Percentiles rank a stretch among this genome's conserved stretches.
Conservation (phyloP, 2,888 invertebrate genomes). For the Phrixothrix hirtus region DNA sequence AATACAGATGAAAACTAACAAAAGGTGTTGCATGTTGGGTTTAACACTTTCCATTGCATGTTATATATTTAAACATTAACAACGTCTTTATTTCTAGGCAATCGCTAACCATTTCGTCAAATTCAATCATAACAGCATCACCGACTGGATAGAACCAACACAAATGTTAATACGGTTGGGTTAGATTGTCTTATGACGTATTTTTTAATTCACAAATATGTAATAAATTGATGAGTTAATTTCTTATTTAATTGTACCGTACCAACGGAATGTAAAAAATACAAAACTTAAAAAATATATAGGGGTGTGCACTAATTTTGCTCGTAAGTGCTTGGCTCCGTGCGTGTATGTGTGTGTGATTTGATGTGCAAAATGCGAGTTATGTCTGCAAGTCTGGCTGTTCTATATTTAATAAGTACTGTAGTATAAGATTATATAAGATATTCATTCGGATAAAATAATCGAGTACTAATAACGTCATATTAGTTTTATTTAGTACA, state of each 20-base stretch:
- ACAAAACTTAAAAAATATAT: slow-evolving; percentile 32
- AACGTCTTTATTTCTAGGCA: slow-evolving; percentile 51
- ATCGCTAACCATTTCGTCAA: slow-evolving; percentile 50
- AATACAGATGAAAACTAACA: slow-evolving; percentile 37
- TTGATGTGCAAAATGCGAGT: slow-evolving; percentile 37
- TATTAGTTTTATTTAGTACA: slow-evolving; percentile 22
- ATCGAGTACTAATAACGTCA: slow-evolving; percentile 32
- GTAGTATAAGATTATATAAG: slow-evolving; percentile 37
- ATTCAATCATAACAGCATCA: slow-evolving; percentile 42
- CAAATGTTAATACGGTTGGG: slow-evolving; percentile 28
- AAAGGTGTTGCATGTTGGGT: slow-evolving; percentile 35
- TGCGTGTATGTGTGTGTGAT: slow-evolving; percentile 31
- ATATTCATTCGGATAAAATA: slow-evolving; percentile 36
- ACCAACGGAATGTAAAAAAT: slow-evolving; percentile 29
- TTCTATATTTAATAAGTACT: slow-evolving; percentile 48
- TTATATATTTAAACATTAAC: slow-evolving; percentile 29
- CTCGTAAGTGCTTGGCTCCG: slow-evolving; percentile 35
- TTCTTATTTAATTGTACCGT: slow-evolving; percentile 30
- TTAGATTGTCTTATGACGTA: slow-evolving; percentile 31
- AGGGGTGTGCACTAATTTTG: slow-evolving; percentile 33
- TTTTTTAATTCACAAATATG: slow-evolving; percentile 31
- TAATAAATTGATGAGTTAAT: slow-evolving; percentile 25
- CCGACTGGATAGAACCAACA: slow-evolving; percentile 44
- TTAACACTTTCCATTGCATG: slow-evolving; percentile 20
- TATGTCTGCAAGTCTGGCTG: slow-evolving; percentile 53